Percentiles rank a stretch among this genome's conserved stretches.
Conservation (phyloP, 2,113 vertebrate genomes). For the Poeciliopsis occidentalis region DNA sequence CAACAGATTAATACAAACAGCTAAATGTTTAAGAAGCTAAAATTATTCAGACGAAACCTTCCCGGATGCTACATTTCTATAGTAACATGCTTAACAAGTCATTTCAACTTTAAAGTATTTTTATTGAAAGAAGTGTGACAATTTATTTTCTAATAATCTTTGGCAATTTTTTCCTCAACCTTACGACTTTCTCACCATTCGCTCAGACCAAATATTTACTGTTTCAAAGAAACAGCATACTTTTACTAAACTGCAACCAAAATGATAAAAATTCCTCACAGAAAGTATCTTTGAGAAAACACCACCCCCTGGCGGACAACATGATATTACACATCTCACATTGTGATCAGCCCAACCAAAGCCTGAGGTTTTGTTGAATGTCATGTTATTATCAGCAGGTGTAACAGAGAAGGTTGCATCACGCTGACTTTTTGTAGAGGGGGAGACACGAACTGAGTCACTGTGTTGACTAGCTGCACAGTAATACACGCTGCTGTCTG, state of each 20-base stretch:
- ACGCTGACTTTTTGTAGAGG: conserved; percentile 38
- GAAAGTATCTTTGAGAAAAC: not conserved
- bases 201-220: too few species aligned
- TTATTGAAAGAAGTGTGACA: too few species aligned
- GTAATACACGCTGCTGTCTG: conserved; percentile 62
- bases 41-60: too few species aligned
- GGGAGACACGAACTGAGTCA: conserved; percentile 7
- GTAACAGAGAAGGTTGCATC: conserved; percentile 16
- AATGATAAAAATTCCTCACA: conserved; percentile 4
- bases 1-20: too few species aligned
- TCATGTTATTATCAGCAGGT: not conserved
- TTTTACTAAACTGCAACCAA: not conserved
- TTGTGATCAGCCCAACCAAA: not conserved
- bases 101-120: too few species aligned
- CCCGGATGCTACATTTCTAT: too few species aligned
- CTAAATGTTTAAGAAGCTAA: too few species aligned
- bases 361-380: conserved; percentile 17
- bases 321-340: not conserved
- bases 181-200: too few species aligned
- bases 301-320: not conserved
- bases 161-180: too few species aligned
- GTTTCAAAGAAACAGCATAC: too few species aligned
- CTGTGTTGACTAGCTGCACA: conserved; percentile 62
- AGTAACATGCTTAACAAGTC: too few species aligned
- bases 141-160: too few species aligned